These are phyloP conservation scores for Leptinotarsa defecta DNA, from an alignment of 1,140 invertebrate genomes.

Conservation along the genomic window DNA sequence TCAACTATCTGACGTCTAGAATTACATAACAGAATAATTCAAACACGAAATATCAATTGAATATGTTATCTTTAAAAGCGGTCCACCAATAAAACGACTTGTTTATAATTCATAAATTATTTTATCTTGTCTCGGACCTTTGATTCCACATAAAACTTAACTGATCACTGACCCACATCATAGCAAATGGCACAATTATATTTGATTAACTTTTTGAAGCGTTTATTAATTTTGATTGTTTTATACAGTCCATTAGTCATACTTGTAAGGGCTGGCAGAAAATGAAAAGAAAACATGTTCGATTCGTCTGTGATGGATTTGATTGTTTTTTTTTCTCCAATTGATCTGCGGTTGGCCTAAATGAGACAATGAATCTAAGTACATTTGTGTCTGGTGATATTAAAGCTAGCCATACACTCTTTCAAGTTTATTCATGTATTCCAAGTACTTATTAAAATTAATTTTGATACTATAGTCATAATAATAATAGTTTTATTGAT, in stretches of 20 bases:
- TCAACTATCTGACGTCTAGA: neutral
- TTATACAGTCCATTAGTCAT: neutral
- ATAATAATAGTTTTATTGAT: too few relatives aligned
- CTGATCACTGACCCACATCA: neutral
- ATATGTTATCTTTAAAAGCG: neutral
- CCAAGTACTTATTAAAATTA: too few relatives aligned
- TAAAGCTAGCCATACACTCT: too few relatives aligned
- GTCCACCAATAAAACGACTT: neutral
- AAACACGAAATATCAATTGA: neutral
- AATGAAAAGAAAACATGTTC: too few relatives aligned
- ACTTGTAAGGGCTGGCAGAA: neutral
- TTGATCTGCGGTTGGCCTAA: too few relatives aligned
- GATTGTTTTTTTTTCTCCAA: too few relatives aligned
- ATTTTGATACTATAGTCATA: too few relatives aligned
- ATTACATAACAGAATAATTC: neutral
- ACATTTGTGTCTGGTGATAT: too few relatives aligned
- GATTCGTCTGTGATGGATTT: too few relatives aligned
- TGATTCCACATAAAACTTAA: conserved; percentile 6
- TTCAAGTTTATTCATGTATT: too few relatives aligned
- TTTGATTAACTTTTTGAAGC: neutral
- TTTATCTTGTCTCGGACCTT: conserved; percentile 1
- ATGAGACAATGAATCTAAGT: too few relatives aligned
- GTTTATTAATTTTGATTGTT: conserved; percentile 1
- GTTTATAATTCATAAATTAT: neutral
- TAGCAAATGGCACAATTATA: neutral